phyloP scores from a whole-genome alignment of 2,888 invertebrate genomes.

The Neoitamus cyanurus region DNA sequence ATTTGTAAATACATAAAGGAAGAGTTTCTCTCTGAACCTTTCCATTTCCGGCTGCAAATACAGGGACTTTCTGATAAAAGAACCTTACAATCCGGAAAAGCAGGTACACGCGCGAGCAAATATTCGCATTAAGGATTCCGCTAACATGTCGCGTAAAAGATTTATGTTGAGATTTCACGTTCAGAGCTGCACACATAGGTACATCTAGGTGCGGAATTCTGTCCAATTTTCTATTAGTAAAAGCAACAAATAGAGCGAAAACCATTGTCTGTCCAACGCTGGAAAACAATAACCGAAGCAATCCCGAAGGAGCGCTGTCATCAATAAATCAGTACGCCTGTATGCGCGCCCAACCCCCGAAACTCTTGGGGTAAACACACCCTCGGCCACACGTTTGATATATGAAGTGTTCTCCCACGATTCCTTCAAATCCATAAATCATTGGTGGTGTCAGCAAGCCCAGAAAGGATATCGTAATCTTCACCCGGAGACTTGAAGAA shows the following conservation, averaged over 20 bases:
- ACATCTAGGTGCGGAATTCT: not conserved
- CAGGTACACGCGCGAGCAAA: not conserved
- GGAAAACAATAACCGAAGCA: conserved; percentile 52
- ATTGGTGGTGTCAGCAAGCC: conserved; percentile 37
- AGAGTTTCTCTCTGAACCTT: not conserved
- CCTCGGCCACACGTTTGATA: conserved; percentile 46
- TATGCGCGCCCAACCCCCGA: conserved; percentile 53
- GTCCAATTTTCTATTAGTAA: conserved; percentile 28
- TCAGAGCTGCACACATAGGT: not conserved
- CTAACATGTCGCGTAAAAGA: not conserved
- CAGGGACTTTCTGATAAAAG: not conserved
- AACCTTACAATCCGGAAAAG: not conserved
- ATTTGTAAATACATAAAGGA: not conserved
- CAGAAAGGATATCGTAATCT: conserved; percentile 32
- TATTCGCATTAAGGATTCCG: not conserved
- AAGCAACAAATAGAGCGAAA: conserved; percentile 26
- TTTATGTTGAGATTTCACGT: not conserved
- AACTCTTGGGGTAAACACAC: conserved; percentile 58
- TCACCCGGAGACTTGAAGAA: conserved; percentile 11
- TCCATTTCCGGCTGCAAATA: not conserved
- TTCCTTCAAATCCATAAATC: conserved; percentile 46
- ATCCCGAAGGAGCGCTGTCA: conserved; percentile 52
- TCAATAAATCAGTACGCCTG: conserved; percentile 51
- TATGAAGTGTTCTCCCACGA: conserved; percentile 44
- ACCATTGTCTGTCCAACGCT: conserved; percentile 34